Conservation (phyloP, 2,888 invertebrate genomes). For the Ennomos fuscantarius region DNA sequence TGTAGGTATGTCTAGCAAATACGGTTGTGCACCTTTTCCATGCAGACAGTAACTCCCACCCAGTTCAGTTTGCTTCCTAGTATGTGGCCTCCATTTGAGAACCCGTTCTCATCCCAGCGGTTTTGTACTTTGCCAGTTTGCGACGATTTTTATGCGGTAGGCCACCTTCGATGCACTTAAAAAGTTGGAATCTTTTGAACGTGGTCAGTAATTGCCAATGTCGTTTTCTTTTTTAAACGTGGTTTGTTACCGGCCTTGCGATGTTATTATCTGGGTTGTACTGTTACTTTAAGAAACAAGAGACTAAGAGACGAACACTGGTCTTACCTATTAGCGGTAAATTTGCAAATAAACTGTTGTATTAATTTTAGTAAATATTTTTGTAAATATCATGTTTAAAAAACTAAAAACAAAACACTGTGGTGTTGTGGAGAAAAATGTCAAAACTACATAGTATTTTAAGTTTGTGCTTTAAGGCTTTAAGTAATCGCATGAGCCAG, state of each 20-base stretch:
- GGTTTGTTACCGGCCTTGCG: conserved; percentile 12
- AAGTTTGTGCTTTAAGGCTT: too few relatives aligned
- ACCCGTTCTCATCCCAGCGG: conserved; percentile 44
- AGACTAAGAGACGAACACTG: neutral
- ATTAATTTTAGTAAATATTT: too few relatives aligned
- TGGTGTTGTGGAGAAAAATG: too few relatives aligned
- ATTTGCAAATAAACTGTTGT: too few relatives aligned
- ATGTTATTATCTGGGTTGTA: conserved; percentile 23
- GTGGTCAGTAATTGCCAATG: conserved; percentile 18
- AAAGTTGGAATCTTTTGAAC: conserved; percentile 20
- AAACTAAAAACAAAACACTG: too few relatives aligned
- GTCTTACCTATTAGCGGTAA: too few relatives aligned
- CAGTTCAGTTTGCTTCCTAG: conserved; percentile 41
- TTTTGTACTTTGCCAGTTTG: conserved; percentile 37
- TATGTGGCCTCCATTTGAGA: conserved; percentile 44
- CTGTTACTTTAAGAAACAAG: conserved; percentile 19
- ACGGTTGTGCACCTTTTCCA: conserved; percentile 20
- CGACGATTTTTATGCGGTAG: conserved; percentile 38
- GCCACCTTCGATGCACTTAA: conserved; percentile 34
- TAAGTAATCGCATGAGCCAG: too few relatives aligned
- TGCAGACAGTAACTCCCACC: conserved; percentile 24
- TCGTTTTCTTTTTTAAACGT: conserved; percentile 18
- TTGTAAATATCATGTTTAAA: too few relatives aligned
- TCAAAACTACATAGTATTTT: too few relatives aligned
- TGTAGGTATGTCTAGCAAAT: conserved; percentile 6